phyloP scores from a whole-genome alignment of 1,140 invertebrate species.

The Phthorimaea operculella region DNA sequence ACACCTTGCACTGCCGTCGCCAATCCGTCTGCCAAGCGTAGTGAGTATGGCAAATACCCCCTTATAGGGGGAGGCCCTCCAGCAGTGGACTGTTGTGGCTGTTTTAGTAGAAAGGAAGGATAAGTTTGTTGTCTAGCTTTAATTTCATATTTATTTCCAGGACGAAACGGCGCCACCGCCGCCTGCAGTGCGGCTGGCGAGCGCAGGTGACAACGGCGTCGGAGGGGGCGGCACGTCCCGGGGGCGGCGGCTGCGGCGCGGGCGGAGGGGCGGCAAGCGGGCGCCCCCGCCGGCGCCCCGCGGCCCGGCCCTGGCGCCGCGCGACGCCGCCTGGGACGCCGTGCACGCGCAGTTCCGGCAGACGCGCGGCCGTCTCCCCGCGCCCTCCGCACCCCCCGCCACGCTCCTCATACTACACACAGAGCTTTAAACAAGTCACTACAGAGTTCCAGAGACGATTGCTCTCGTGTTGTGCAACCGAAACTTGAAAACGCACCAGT shows the following conservation, averaged over 20 bases:
- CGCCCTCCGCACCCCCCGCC: slow-evolving; percentile 18
- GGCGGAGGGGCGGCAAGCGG: slow-evolving; percentile 4
- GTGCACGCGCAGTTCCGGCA: slow-evolving; percentile 45
- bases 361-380: slow-evolving; percentile 19
- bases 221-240: slow-evolving; percentile 3
- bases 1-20: too few species aligned
- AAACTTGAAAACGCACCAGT: not conserved
- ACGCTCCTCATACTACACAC: slow-evolving; percentile 42
- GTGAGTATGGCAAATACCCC: too few species aligned
- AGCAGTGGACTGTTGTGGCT: too few species aligned
- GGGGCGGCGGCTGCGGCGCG: not conserved
- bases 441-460: not conserved
- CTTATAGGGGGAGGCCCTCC: too few species aligned
- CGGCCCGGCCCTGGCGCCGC: slow-evolving; percentile 6
- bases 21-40: too few species aligned
- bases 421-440: slow-evolving; percentile 26
- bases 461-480: not conserved
- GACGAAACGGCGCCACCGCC: slow-evolving; percentile 1
- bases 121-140: too few species aligned
- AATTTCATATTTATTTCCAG: not conserved
- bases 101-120: too few species aligned
- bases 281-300: not conserved
- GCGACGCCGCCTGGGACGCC: slow-evolving; percentile 41
- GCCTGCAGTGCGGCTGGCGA: not conserved
- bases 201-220: slow-evolving; percentile 7